Evolutionary conservation across 2,888 invertebrate genomes (phyloP), one percentile per base, ranked within the genome.

Genomic region (Malthinus seriepunctatus): DNA sequence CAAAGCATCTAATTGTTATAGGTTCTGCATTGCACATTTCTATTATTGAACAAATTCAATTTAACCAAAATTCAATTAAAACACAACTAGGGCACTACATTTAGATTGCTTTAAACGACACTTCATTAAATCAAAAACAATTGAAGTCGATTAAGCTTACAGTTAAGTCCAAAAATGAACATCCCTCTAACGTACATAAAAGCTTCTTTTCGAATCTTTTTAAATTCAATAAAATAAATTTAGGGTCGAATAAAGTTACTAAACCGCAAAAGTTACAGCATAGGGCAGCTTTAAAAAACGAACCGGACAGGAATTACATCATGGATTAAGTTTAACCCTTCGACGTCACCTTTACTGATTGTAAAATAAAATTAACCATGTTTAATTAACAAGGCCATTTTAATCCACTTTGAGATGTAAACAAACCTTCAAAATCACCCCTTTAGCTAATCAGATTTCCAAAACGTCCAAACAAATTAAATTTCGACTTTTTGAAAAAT

Each of bases 51-150:
- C n/a, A 46, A 46, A 46, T 32, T 32, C n/a, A 45, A 32, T 32
- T 46, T 32, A 15, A 12, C 32, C 32, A 32, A 46, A 46, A 12
- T 12, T 12, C 46, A 12, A 32, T 46, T 12, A 32, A 46, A 46
- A 32, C 9, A 46, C 12, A 46, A 46, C 11, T 11, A 14, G 32
- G 32, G 12, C 1, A 46, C 9, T 46, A 12, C 46, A 12, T 32
- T 32, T 12, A 32, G 31, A 46, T 46, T 32, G 12, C n/a, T 46
- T 46, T 12, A 46, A 32, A 14, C 15, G 32, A 32, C 42, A 39
- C 32, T 51, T 42, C 9, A 44, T 34, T 44, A 33, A 39, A 51
- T 44, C 31, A 44, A 51, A 42, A 51, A 33, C 51, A 51, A 51
- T 51, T 51, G 42, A 15, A 23, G 14, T 44, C 33, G 10, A 51